Evolutionary conservation across 2,797 vertebrate species (phyloP).

Genomic region (Odontamblyopus lacepedii): DNA sequence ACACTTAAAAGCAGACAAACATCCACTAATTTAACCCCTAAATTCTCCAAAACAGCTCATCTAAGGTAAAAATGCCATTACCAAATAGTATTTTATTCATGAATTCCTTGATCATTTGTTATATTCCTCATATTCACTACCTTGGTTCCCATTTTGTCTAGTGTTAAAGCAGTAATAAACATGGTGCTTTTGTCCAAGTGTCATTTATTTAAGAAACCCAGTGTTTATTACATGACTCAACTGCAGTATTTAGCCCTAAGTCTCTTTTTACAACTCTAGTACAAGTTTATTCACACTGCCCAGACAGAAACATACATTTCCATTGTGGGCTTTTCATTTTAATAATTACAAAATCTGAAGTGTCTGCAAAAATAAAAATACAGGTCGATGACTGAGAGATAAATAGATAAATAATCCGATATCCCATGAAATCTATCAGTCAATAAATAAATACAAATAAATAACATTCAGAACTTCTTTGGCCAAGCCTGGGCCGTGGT

Average conservation of each 20-base stretch:
- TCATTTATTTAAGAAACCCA: slow-evolving; percentile 82
- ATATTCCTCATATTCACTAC: too few relatives aligned
- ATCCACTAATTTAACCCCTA: too few relatives aligned
- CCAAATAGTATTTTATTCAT: too few relatives aligned
- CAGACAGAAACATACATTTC: slow-evolving; percentile 71
- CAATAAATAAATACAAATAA: slow-evolving; percentile 83
- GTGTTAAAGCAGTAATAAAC: slow-evolving; percentile 8
- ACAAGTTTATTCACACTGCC: slow-evolving; percentile 82
- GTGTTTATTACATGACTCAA: slow-evolving; percentile 83
- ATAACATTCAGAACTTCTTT: slow-evolving; percentile 83
- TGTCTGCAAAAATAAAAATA: slow-evolving; percentile 77
- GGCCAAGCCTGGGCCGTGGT: slow-evolving; percentile 71
- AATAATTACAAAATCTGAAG: slow-evolving; percentile 80
- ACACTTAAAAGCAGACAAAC: too few relatives aligned
- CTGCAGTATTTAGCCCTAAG: slow-evolving; percentile 81
- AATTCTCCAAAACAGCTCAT: too few relatives aligned
- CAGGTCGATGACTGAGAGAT: slow-evolving; percentile 72
- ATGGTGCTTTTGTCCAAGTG: slow-evolving; percentile 60
- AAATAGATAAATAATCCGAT: slow-evolving; percentile 83
- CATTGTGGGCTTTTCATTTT: slow-evolving; percentile 55
- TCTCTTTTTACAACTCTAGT: slow-evolving; percentile 74
- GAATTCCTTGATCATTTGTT: too few relatives aligned
- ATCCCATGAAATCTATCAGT: slow-evolving; percentile 57
- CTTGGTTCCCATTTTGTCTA: not conserved
- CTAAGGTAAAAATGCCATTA: too few relatives aligned